phyloP scores from a whole-genome alignment of 2,888 invertebrate genomes.

The Epinotia demarniana region DNA sequence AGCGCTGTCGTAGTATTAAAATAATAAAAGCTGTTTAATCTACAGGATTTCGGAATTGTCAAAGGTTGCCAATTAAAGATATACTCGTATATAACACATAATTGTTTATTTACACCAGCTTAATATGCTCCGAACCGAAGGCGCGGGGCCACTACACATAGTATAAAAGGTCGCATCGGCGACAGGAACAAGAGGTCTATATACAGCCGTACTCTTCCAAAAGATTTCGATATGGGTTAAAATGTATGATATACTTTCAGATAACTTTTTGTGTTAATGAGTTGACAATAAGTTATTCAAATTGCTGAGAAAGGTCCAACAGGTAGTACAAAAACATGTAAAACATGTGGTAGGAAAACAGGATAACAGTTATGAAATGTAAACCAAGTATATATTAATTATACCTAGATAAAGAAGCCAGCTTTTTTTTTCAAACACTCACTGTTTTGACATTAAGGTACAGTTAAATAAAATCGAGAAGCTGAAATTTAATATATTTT shows the following conservation, averaged over 20 bases:
- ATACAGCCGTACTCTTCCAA: slow-evolving; percentile 27
- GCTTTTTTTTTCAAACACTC: no score
- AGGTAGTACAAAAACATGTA: neutral
- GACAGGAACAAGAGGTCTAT: slow-evolving; percentile 52
- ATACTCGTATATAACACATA: slow-evolving; percentile 72
- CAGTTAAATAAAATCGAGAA: no score
- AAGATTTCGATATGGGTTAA: neutral
- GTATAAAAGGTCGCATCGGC: slow-evolving; percentile 53
- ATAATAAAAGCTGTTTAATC: neutral
- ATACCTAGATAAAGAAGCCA: no score
- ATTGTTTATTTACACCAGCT: slow-evolving; percentile 80
- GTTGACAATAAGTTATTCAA: neutral
- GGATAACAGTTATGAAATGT: no score
- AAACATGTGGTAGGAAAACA: neutral
- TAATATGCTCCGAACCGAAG: slow-evolving; percentile 70
- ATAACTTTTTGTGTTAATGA: no score
- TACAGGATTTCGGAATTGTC: neutral
- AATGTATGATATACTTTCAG: neutral
- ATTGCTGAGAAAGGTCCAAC: neutral
- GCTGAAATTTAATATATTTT: no score
- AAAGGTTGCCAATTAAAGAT: slow-evolving; percentile 51
- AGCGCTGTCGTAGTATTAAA: no score
- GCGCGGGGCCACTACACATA: slow-evolving; percentile 50
- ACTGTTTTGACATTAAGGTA: no score
- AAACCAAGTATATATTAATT: no score